Conservation (phyloP, 1,140 invertebrate genomes). For the Neodiprion pinetum region DNA sequence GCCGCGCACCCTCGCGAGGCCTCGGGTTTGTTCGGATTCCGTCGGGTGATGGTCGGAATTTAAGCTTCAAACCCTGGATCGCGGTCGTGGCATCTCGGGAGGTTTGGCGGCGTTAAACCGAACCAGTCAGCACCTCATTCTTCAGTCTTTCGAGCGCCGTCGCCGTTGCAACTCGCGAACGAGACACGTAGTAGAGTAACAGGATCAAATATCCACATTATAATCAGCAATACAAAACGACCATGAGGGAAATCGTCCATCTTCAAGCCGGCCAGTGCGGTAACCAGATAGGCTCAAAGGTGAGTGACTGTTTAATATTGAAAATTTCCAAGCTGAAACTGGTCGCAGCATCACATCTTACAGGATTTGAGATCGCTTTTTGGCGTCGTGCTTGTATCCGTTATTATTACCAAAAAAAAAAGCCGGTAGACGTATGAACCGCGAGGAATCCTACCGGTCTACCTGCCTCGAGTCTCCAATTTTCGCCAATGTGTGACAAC, state of each 20-base stretch:
- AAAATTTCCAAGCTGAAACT: no score
- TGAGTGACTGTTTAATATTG: constrained; percentile 51
- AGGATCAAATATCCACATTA: no score
- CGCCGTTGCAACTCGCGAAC: not conserved
- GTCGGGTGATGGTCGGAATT: not conserved
- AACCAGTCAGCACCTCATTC: no score
- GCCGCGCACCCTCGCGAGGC: not conserved
- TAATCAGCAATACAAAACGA: constrained; percentile 36
- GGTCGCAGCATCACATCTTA: no score
- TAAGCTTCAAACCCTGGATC: not conserved
- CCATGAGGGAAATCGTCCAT: constrained; percentile 90
- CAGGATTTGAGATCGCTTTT: no score
- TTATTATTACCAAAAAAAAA: no score
- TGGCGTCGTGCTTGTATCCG: no score
- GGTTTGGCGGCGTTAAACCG: no score
- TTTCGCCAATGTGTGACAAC: no score
- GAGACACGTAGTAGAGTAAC: not conserved
- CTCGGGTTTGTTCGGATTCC: not conserved
- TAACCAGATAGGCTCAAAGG: constrained; percentile 90
- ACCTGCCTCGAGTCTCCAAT: no score
- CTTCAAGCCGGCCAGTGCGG: constrained; percentile 89
- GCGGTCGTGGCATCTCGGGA: not conserved
- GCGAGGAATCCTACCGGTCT: no score
- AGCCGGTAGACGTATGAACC: no score
- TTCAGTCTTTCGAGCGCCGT: not conserved